Percentiles rank a stretch among this genome's conserved stretches.
Evolutionary conservation across 2,113 vertebrate genomes (phyloP).

Genomic region (Phaethon lepturus): DNA sequence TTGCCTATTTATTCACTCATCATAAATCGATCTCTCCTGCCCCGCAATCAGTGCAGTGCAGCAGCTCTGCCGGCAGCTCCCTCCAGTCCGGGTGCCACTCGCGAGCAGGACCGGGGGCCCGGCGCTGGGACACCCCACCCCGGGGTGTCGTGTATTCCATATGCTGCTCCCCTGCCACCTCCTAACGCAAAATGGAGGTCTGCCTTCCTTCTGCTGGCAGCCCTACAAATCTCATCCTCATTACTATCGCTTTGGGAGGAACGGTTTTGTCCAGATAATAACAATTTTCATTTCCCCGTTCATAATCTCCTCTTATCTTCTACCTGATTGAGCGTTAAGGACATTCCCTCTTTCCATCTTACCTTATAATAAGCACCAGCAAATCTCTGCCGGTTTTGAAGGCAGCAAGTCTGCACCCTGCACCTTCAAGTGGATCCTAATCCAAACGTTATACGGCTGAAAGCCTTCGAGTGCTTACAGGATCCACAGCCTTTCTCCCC

Average conservation of each 20-base stretch:
- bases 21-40: conserved; percentile 30
- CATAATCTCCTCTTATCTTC: conserved; percentile 6
- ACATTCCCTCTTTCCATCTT: not conserved
- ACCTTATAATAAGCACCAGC: conserved; percentile 12
- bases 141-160: not conserved
- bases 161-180: not conserved
- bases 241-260: not conserved
- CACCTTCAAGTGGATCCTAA: conserved; percentile 48
- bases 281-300: not conserved
- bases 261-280: conserved; percentile 13
- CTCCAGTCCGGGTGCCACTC: not conserved
- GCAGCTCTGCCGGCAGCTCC: not conserved
- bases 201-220: not conserved
- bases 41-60: not conserved
- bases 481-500: conserved; percentile 17
- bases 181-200: not conserved
- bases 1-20: conserved; percentile 36
- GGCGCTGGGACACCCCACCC: not conserved
- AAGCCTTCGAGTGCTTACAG: conserved; percentile 23
- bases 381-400: conserved; percentile 20
- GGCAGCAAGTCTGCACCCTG: conserved; percentile 1
- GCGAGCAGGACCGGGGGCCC: not conserved
- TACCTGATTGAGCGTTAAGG: conserved; percentile 10
- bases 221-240: not conserved
- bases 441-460: conserved; percentile 39